These are phyloP conservation scores for Crotophaga sulcirostris DNA, from an alignment of 2,113 vertebrate species.

Conservation along the genomic window DNA sequence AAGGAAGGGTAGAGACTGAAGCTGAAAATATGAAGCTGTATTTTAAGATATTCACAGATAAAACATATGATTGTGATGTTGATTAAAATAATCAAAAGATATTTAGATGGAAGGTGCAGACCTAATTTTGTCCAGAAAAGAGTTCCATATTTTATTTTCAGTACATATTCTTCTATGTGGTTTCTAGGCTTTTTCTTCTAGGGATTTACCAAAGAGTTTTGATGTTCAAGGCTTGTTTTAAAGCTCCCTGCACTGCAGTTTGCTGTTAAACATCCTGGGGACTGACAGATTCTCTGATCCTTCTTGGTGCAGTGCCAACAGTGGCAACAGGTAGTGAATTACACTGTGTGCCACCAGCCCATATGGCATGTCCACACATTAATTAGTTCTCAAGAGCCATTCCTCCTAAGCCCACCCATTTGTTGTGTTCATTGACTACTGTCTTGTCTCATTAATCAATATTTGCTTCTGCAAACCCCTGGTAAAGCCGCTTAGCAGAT, in stretches of 20 bases:
- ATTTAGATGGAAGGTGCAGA: neutral
- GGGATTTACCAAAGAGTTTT: neutral
- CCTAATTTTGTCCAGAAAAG: neutral
- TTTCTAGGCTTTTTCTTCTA: neutral
- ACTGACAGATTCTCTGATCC: constrained; percentile 24
- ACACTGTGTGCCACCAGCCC: accelerated
- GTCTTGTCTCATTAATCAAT: neutral
- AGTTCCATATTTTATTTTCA: neutral
- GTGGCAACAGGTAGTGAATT: constrained; percentile 36
- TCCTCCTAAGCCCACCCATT: constrained; percentile 20
- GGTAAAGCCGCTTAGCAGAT: neutral
- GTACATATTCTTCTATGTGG: neutral
- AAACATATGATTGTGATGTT: neutral
- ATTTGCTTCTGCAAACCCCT: neutral
- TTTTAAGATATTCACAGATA: neutral
- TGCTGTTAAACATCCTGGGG: neutral
- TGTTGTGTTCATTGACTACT: constrained; percentile 4
- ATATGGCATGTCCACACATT: constrained; percentile 42
- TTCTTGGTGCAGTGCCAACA: constrained; percentile 16
- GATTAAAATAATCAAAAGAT: neutral
- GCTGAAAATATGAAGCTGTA: neutral
- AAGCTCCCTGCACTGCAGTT: neutral
- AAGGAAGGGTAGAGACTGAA: neutral
- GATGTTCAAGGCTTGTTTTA: neutral
- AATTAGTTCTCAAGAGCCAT: constrained; percentile 27